Evolutionary conservation across 2,888 invertebrate species (phyloP).

Genomic region (Cephalotes varians): DNA sequence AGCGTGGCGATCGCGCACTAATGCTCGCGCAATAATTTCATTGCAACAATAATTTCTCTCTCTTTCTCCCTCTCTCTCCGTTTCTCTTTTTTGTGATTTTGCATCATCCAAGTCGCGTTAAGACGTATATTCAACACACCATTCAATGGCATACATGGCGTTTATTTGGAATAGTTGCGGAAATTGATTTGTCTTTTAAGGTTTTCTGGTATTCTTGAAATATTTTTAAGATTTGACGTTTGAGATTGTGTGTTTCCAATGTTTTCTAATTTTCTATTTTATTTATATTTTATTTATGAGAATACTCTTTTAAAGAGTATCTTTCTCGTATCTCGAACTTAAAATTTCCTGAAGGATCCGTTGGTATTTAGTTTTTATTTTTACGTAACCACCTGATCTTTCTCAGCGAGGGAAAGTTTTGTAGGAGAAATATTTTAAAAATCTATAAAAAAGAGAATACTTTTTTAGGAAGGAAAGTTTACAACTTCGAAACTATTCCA

Average conservation of each 20-base stretch:
- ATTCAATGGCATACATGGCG: neutral
- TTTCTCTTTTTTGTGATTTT: neutral
- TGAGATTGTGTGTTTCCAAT: neutral
- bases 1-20: neutral
- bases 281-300: constrained; percentile 12
- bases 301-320: neutral
- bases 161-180: neutral
- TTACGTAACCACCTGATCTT: neutral
- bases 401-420: neutral
- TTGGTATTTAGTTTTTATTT: constrained; percentile 21
- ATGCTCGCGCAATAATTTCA: constrained; percentile 14
- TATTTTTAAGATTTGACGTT: constrained; percentile 6
- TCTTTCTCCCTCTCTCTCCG: no score
- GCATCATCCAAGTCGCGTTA: neutral
- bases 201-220: constrained; percentile 5
- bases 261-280: constrained; percentile 18
- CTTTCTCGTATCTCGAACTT: neutral
- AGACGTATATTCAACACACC: neutral
- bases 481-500: constrained; percentile 19
- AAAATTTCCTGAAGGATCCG: neutral
- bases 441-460: neutral
- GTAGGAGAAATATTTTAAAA: neutral
- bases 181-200: neutral
- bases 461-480: neutral
- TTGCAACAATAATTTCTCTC: constrained; percentile 37